Evolutionary conservation across 2,888 invertebrate genomes (phyloP).

Genomic region (Drosophila vallismaia): DNA sequence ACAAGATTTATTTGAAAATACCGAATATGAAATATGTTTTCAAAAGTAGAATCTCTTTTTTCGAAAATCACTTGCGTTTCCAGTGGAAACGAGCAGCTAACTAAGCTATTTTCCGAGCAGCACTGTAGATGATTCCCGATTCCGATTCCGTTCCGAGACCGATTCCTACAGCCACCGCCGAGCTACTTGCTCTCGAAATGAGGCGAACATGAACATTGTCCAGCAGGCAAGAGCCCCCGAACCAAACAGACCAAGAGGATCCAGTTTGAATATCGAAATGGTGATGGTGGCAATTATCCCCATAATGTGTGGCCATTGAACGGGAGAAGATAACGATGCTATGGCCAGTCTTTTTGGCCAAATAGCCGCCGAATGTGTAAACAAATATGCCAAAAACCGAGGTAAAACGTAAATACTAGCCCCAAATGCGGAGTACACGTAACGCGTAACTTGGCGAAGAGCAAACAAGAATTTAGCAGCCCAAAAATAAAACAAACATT

Average conservation of each 20-base stretch:
- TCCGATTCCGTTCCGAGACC: neutral
- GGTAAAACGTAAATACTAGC: conserved; percentile 44
- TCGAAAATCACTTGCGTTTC: conserved; percentile 30
- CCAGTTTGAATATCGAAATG: conserved; percentile 10
- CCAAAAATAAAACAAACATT: conserved; percentile 38
- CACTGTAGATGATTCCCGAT: neutral
- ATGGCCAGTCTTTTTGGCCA: conserved; percentile 29
- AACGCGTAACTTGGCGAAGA: conserved; percentile 22
- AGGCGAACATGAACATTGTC: conserved; percentile 50
- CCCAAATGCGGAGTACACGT: conserved; percentile 20
- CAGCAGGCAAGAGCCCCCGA: conserved; percentile 24
- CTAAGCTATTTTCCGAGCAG: conserved; percentile 22
- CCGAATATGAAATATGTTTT: no score
- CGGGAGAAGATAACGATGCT: conserved; percentile 22
- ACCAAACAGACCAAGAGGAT: conserved; percentile 12
- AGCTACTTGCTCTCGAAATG: conserved; percentile 14
- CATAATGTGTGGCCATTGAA: conserved; percentile 55
- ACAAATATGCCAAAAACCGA: conserved; percentile 49
- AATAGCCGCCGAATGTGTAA: conserved; percentile 50
- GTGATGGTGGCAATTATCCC: conserved; percentile 46
- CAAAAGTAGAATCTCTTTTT: neutral
- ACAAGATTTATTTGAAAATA: neutral
- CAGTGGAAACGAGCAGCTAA: conserved; percentile 32
- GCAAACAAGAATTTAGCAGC: conserved; percentile 10
- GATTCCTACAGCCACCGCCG: conserved; percentile 1